A percentile compares a stretch with the other conserved stretches of the same genome.
These are phyloP conservation scores for Rhabditoides inermis DNA, from an alignment of 2,888 invertebrate genomes.

Conservation along the genomic window DNA sequence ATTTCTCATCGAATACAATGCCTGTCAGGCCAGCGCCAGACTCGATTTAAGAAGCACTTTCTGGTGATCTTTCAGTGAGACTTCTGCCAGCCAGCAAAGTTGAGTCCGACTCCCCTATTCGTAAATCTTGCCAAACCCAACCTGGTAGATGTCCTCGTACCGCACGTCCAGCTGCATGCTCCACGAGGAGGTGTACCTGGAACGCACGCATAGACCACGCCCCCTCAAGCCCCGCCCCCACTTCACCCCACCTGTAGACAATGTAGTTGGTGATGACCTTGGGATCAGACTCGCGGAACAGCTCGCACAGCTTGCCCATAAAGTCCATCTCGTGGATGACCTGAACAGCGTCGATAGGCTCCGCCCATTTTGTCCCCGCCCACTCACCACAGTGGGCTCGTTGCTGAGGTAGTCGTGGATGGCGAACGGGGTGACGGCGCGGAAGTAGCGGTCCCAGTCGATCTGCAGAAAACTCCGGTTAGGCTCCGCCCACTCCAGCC, in stretches of 20 bases:
- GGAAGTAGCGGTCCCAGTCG: slow-evolving; percentile 49
- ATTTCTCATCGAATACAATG: too few species aligned
- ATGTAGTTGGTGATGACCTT: slow-evolving; percentile 55
- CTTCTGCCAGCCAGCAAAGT: too few species aligned
- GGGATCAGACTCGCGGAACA: slow-evolving; percentile 46
- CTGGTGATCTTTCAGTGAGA: too few species aligned
- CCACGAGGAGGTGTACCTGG: slow-evolving; percentile 6
- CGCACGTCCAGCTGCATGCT: slow-evolving; percentile 65
- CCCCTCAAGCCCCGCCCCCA: too few species aligned
- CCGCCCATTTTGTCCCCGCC: background rate
- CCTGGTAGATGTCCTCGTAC: slow-evolving; percentile 75
- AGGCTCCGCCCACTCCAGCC: too few species aligned
- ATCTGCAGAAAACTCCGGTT: slow-evolving; percentile 44
- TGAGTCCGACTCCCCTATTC: too few species aligned
- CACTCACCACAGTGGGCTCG: slow-evolving; percentile 36
- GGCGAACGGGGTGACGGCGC: slow-evolving; percentile 43
- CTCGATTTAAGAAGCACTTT: too few species aligned
- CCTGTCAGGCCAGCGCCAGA: too few species aligned
- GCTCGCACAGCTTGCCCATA: slow-evolving; percentile 24
- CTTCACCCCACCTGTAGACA: too few species aligned
- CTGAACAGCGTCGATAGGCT: background rate
- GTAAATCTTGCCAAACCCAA: too few species aligned
- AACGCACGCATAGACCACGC: slow-evolving; percentile 59
- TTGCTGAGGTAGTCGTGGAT: slow-evolving; percentile 44
- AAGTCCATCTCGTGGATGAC: slow-evolving; percentile 27